phyloP scores from a whole-genome alignment of 2,888 invertebrate genomes.

The Noctua fimbriata region DNA sequence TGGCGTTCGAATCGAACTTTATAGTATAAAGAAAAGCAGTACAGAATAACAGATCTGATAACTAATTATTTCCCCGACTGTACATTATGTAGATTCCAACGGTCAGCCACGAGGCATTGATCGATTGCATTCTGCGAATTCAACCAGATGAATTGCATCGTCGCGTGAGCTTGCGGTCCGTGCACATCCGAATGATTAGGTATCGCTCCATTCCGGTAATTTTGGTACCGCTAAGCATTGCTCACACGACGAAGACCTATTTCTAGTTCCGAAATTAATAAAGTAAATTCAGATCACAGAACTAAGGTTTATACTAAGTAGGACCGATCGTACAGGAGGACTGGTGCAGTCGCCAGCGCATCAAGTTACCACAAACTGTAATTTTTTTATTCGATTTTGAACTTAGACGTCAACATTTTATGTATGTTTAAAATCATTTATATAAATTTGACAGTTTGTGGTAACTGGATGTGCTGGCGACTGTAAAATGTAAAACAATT shows the following conservation, averaged over 20 bases:
- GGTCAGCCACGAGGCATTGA: constrained; percentile 10
- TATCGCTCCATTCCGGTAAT: constrained; percentile 10
- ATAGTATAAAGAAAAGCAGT: neutral
- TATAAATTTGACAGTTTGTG: too few species aligned
- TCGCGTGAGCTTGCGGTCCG: constrained; percentile 29
- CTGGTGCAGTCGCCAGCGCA: too few species aligned
- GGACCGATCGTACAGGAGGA: neutral
- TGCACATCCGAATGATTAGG: constrained; percentile 27
- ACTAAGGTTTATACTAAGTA: neutral
- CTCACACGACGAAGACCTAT: neutral
- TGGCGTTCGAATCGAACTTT: neutral
- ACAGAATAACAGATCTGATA: neutral
- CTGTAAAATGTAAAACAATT: too few species aligned
- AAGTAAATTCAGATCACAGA: neutral
- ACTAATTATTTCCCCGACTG: neutral
- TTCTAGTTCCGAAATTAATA: neutral
- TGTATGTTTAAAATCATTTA: too few species aligned
- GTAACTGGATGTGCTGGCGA: too few species aligned
- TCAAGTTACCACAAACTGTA: too few species aligned
- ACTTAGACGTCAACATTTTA: too few species aligned
- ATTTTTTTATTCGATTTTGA: too few species aligned
- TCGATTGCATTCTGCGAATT: constrained; percentile 38
- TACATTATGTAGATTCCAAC: neutral
- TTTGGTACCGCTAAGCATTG: neutral
- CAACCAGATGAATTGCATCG: constrained; percentile 15